These are phyloP conservation scores for Drosophila acutilabella DNA, from an alignment of 2,888 invertebrate species.

Conservation along the genomic window DNA sequence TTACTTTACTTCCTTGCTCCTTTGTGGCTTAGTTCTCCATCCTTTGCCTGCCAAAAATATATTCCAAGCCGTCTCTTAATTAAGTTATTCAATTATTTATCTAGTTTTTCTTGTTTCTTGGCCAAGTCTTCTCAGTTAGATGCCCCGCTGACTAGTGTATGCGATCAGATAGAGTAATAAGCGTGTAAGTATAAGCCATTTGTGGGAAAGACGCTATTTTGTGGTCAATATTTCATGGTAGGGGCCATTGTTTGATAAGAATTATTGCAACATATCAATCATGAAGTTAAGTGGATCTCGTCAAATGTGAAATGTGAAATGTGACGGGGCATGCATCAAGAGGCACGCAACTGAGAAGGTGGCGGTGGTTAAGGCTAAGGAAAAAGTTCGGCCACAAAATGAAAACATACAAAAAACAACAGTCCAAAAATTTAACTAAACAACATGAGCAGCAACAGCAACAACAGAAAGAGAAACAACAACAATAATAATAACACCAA, in stretches of 20 bases:
- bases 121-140: too few species aligned
- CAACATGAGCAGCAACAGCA: slow-evolving; percentile 44
- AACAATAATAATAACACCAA: slow-evolving; percentile 44
- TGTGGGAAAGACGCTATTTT: slow-evolving; percentile 50
- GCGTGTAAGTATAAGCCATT: slow-evolving; percentile 20
- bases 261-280: slow-evolving; percentile 80
- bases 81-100: too few species aligned
- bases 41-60: too few species aligned
- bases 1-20: too few species aligned
- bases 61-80: too few species aligned
- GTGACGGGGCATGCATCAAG: slow-evolving; percentile 78
- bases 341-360: slow-evolving; percentile 63
- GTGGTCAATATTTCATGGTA: slow-evolving; percentile 62
- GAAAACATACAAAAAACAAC: slow-evolving; percentile 74
- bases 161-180: slow-evolving; percentile 9
- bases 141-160: slow-evolving; percentile 17
- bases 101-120: too few species aligned
- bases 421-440: slow-evolving; percentile 46
- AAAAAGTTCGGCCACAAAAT: slow-evolving; percentile 60
- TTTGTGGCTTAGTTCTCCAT: too few species aligned
- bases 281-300: slow-evolving; percentile 73
- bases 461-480: slow-evolving; percentile 34
- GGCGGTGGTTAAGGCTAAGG: slow-evolving; percentile 18
- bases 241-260: slow-evolving; percentile 75
- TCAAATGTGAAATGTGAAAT: slow-evolving; percentile 73